Conservation (phyloP, 37 sponge, comb jelly and placozoan genomes). For the Dysidea cf. avara region DNA sequence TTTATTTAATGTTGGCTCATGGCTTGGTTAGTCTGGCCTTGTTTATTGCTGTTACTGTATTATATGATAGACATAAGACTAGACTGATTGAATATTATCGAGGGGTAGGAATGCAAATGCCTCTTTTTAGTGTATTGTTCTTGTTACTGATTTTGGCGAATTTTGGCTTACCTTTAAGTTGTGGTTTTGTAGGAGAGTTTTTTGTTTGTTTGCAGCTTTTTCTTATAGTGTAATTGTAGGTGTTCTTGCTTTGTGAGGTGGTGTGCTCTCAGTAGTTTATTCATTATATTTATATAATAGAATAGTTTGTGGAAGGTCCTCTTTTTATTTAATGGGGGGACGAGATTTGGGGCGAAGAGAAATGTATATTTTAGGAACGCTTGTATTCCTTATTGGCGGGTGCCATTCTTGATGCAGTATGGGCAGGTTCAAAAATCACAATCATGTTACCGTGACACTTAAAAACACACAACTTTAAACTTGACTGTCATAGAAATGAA, state of each 20-base stretch:
- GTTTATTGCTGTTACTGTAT: conserved; percentile 79
- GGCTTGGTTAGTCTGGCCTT: conserved; percentile 84
- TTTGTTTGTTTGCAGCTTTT: conserved; percentile 69
- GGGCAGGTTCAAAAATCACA: too few relatives aligned
- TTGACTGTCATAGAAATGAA: too few relatives aligned
- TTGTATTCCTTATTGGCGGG: too few relatives aligned
- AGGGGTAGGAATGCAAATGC: conserved; percentile 61
- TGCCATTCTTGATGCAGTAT: too few relatives aligned
- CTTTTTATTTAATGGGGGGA: conserved; percentile 41
- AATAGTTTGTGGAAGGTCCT: conserved; percentile 70
- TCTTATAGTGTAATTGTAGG: conserved; percentile 72
- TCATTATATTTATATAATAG: conserved; percentile 86
- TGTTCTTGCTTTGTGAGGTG: conserved; percentile 54
- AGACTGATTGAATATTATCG: conserved; percentile 76
- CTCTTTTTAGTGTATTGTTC: conserved; percentile 57
- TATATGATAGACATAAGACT: conserved; percentile 75
- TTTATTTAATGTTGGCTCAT: conserved; percentile 86
- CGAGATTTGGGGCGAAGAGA: conserved; percentile 75
- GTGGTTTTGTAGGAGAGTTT: conserved; percentile 89
- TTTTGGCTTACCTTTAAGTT: conserved; percentile 76
- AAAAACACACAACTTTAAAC: too few relatives aligned
- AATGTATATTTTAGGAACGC: conserved; percentile 49
- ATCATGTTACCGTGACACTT: too few relatives aligned
- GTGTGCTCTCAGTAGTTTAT: conserved; percentile 72
- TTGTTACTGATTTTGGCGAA: conserved; percentile 72